These are phyloP conservation scores for Meloidogyne exigua DNA, from an alignment of 1,140 invertebrate genomes.

Conservation along the genomic window DNA sequence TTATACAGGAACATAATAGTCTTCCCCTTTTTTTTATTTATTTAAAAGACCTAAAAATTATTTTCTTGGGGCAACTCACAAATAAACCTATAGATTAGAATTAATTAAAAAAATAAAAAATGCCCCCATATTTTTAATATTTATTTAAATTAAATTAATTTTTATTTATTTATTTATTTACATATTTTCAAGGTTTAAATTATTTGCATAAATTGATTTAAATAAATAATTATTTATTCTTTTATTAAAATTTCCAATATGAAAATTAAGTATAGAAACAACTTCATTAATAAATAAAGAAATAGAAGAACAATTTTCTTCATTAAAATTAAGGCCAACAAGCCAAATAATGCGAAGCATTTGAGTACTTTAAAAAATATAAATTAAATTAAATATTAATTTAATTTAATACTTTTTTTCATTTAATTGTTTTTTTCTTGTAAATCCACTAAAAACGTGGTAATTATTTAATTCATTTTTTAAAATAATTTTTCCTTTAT, in stretches of 20 bases:
- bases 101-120: too few species aligned
- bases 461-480: background rate
- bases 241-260: background rate
- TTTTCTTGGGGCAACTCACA: too few species aligned
- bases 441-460: background rate
- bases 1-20: too few species aligned
- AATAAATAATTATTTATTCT: background rate
- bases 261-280: background rate
- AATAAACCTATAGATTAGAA: too few species aligned
- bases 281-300: background rate
- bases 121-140: too few species aligned
- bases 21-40: too few species aligned
- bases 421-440: background rate
- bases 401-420: background rate
- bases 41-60: too few species aligned
- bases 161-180: background rate
- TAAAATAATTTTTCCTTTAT: background rate
- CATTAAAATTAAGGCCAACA: background rate
- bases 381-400: background rate
- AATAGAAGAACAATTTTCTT: background rate
- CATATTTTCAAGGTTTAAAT: background rate
- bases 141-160: too few species aligned
- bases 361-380: background rate
- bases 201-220: background rate
- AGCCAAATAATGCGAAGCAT: background rate